Percentiles rank a stretch among this genome's conserved stretches.
Evolutionary conservation across 2,888 invertebrate genomes (phyloP).

Genomic region (Pachliopta kotzebuea): DNA sequence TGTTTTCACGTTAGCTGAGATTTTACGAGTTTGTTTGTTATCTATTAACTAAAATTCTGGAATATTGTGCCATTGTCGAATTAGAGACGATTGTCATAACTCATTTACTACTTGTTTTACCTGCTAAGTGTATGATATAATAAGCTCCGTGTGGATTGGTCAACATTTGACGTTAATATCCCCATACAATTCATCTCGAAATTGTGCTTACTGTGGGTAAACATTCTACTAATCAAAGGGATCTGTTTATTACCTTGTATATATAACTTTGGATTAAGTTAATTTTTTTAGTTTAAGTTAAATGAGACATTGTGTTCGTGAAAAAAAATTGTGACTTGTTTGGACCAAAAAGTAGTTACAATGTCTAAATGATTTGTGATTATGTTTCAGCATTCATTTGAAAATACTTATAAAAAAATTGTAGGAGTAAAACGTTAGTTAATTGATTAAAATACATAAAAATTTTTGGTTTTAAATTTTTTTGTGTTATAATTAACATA

Average conservation of each 20-base stretch:
- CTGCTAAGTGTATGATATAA: constrained; percentile 22
- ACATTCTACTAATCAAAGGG: constrained; percentile 25
- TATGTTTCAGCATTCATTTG: not conserved
- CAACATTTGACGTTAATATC: constrained; percentile 26
- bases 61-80: constrained; percentile 65
- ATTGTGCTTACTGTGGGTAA: constrained; percentile 27
- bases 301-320: constrained; percentile 11
- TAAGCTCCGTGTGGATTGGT: constrained; percentile 12
- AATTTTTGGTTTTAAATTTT: constrained; percentile 9
- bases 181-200: constrained; percentile 18
- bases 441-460: constrained; percentile 8
- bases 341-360: constrained; percentile 21
- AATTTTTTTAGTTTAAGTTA: constrained; percentile 26
- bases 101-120: constrained; percentile 31
- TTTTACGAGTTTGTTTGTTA: constrained; percentile 34
- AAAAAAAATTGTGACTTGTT: constrained; percentile 16
- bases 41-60: constrained; percentile 41
- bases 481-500: not conserved
- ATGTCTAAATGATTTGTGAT: not conserved
- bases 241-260: constrained; percentile 33
- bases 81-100: constrained; percentile 47
- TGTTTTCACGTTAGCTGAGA: constrained; percentile 31
- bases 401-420: constrained; percentile 11
- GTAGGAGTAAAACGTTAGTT: constrained; percentile 6
- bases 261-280: constrained; percentile 31